Evolutionary conservation across 2,888 invertebrate genomes (phyloP).

Genomic region (Neoscelio sp.): DNA sequence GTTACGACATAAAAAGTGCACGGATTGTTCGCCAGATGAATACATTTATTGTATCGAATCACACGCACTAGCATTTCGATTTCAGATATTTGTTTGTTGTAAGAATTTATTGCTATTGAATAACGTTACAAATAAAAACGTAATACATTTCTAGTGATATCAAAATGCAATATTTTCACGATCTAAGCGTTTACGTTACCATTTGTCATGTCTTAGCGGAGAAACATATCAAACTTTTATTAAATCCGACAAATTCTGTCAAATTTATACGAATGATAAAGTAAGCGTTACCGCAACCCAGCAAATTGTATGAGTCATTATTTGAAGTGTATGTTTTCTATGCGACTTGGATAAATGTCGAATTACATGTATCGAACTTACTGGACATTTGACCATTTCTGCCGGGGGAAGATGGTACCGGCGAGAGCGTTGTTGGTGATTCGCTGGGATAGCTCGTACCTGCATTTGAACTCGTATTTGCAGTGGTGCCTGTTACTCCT

Average conservation of each 20-base stretch:
- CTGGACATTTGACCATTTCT: conserved; percentile 83
- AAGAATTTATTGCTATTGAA: conserved; percentile 15
- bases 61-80: too few relatives aligned
- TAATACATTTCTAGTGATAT: neutral
- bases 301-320: too few relatives aligned
- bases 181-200: neutral
- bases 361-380: conserved; percentile 74
- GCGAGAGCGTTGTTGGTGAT: conserved; percentile 71
- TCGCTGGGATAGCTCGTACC: conserved; percentile 81
- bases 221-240: conserved; percentile 25
- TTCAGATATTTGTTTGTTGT: too few relatives aligned
- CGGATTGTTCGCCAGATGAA: too few relatives aligned
- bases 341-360: neutral
- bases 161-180: conserved; percentile 1
- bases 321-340: too few relatives aligned
- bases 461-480: conserved; percentile 76
- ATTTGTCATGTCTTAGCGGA: conserved; percentile 15
- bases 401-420: conserved; percentile 77
- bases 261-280: conserved; percentile 4
- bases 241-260: conserved; percentile 1
- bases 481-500: conserved; percentile 82
- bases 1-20: too few relatives aligned
- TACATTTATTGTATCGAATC: too few relatives aligned
- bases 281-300: too few relatives aligned
- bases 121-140: neutral